Conservation (phyloP, 2,888 invertebrate genomes). For the Marronus borbonicus region DNA sequence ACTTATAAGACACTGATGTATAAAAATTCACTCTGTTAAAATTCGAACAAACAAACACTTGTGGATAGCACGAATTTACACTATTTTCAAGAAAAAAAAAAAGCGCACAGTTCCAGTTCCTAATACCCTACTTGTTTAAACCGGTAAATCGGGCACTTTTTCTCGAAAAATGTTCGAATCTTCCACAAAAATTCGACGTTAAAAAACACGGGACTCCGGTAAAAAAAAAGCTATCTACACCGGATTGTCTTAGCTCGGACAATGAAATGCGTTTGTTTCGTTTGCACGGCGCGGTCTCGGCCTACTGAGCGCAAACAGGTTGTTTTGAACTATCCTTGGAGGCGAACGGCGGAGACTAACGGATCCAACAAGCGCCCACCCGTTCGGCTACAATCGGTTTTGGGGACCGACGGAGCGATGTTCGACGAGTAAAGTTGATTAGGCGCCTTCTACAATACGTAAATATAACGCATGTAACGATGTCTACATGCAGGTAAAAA, state of each 20-base stretch:
- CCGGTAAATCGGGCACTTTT: neutral
- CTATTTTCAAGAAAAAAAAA: too few species aligned
- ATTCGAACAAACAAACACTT: neutral
- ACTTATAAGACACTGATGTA: too few species aligned
- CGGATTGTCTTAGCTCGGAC: neutral
- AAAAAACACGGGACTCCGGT: too few species aligned
- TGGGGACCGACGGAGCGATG: neutral
- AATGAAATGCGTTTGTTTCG: slow-evolving; percentile 4
- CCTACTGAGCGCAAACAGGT: slow-evolving; percentile 23
- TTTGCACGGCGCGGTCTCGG: slow-evolving; percentile 14
- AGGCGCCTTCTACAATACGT: neutral
- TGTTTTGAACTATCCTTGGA: slow-evolving; percentile 24
- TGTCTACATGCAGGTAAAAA: too few species aligned
- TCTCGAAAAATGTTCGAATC: neutral
- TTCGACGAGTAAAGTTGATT: neutral
- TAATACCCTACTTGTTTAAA: too few species aligned
- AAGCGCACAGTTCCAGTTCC: too few species aligned
- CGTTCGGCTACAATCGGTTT: neutral
- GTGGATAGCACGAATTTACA: too few species aligned
- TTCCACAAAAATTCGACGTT: too few species aligned
- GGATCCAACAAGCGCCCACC: neutral
- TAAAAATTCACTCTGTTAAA: too few species aligned
- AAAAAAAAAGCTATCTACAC: neutral
- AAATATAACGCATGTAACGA: too few species aligned
- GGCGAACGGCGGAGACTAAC: slow-evolving; percentile 19